These are phyloP conservation scores for Triplophysa yarkandensis DNA, from an alignment of 2,797 vertebrate species.

Conservation along the genomic window DNA sequence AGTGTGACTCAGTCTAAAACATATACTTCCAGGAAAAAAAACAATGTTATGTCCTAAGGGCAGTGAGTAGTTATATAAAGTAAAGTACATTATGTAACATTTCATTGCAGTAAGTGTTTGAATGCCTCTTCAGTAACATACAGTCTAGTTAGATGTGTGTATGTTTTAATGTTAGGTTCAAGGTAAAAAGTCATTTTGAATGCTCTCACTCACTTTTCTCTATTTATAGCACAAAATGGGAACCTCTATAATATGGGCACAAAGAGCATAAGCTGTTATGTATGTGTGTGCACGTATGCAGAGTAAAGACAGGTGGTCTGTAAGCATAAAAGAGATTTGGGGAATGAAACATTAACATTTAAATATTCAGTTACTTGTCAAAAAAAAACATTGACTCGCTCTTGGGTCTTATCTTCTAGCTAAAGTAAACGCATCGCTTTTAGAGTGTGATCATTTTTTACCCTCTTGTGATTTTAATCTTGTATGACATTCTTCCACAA, in stretches of 20 bases:
- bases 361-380: too few species aligned
- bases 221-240: background rate
- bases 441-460: too few species aligned
- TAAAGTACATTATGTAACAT: slow-evolving; percentile 30
- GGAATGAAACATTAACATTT: background rate
- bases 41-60: slow-evolving; percentile 24
- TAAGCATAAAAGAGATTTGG: background rate
- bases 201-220: background rate
- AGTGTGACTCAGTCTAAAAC: slow-evolving; percentile 22
- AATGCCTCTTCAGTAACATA: background rate
- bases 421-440: too few species aligned
- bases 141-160: background rate
- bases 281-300: background rate
- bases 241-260: background rate
- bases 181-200: background rate
- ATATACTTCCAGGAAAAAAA: slow-evolving; percentile 16
- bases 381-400: too few species aligned
- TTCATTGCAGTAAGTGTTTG: background rate
- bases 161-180: too few species aligned
- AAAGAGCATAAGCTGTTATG: background rate
- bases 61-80: slow-evolving; percentile 33
- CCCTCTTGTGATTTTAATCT: too few species aligned
- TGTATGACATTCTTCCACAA: too few species aligned
- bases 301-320: background rate
- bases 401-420: too few species aligned